Conservation (phyloP, 2,113 vertebrate species). For the Vulpes lagopus region DNA sequence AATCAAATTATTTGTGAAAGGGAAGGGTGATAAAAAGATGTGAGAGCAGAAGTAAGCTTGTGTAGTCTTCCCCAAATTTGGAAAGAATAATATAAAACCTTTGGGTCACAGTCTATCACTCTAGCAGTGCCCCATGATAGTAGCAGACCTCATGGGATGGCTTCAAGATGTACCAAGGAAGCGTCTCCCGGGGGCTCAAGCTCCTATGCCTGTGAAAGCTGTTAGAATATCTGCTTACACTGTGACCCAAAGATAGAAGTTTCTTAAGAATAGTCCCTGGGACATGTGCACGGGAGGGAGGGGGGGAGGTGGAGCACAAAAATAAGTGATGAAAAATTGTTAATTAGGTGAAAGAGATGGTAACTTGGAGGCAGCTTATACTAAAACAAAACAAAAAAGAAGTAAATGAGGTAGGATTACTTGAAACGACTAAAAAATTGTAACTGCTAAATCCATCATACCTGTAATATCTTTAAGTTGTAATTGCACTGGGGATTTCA, state of each 20-base stretch:
- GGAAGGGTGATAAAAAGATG: fast-evolving
- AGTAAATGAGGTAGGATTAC: neutral
- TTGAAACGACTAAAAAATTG: neutral
- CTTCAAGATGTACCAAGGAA: neutral
- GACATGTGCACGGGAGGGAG: neutral
- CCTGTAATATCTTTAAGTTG: neutral
- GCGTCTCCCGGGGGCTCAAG: neutral
- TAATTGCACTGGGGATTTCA: neutral
- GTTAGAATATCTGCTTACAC: too few relatives aligned
- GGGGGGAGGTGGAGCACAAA: neutral
- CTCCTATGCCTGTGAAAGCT: neutral
- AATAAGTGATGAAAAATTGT: neutral
- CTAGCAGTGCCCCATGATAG: fast-evolving
- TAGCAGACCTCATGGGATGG: fast-evolving
- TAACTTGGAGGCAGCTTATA: neutral
- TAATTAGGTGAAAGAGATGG: neutral
- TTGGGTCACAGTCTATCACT: neutral
- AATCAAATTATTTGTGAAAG: neutral
- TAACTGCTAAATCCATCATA: fast-evolving
- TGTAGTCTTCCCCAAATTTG: neutral
- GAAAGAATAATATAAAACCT: neutral
- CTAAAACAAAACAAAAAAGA: neutral
- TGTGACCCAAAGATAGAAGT: neutral
- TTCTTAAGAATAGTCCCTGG: neutral
- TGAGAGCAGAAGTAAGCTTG: neutral